A percentile compares a stretch with the other conserved stretches of the same genome.
These are phyloP conservation scores for Anas platyrhynchos DNA, from an alignment of 2,113 vertebrate species.

Conservation along the genomic window DNA sequence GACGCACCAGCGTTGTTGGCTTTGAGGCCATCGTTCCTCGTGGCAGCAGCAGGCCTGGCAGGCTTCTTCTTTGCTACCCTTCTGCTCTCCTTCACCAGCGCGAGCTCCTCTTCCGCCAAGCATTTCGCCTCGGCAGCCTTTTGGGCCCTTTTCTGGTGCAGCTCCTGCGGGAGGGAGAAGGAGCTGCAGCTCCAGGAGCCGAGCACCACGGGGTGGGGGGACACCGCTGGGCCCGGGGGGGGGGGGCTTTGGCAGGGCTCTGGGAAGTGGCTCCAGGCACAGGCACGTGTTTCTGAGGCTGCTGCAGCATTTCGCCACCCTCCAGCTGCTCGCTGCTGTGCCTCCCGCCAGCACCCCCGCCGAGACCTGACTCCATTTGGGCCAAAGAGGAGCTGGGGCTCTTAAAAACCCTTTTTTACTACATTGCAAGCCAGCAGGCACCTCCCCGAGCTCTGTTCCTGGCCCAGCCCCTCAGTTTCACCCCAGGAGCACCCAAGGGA, in stretches of 20 bases:
- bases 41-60: slow-evolving; percentile 17
- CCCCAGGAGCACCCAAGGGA: background rate
- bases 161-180: slow-evolving; percentile 75
- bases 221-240: rapidly evolving
- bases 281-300: background rate
- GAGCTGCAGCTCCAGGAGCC: rapidly evolving
- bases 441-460: background rate
- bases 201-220: rapidly evolving
- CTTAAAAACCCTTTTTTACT: background rate
- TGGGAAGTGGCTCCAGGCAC: background rate
- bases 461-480: background rate
- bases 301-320: background rate
- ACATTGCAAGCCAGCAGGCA: background rate
- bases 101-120: slow-evolving; percentile 65
- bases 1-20: slow-evolving; percentile 83
- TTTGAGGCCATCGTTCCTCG: slow-evolving; percentile 62
- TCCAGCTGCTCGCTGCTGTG: background rate
- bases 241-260: background rate
- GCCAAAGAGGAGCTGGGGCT: background rate
- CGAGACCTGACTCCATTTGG: background rate
- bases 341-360: background rate
- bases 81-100: slow-evolving; percentile 52
- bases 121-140: slow-evolving; percentile 62
- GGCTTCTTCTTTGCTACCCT: slow-evolving; percentile 68
- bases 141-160: slow-evolving; percentile 88